Evolutionary conservation across 2,113 vertebrate species (phyloP).

Genomic region (Bufo bufo): DNA sequence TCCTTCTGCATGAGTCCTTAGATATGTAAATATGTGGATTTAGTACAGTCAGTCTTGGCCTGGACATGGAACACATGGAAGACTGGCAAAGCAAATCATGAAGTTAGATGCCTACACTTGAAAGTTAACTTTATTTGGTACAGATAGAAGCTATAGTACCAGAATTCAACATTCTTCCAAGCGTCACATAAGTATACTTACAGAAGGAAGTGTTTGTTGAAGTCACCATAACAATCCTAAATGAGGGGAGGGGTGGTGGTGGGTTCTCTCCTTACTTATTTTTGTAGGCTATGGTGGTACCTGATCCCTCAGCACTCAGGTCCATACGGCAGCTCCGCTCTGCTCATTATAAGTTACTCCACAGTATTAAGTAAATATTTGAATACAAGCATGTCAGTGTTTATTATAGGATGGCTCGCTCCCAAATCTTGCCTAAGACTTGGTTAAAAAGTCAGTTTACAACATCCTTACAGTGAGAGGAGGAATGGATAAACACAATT

Average conservation of each 20-base stretch:
- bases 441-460: conserved; percentile 94
- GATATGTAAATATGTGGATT: background rate
- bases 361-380: conserved; percentile 99
- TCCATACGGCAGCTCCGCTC: conserved; percentile 93
- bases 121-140: background rate
- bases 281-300: conserved; percentile 96
- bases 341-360: conserved; percentile 99
- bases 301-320: conserved; percentile 98
- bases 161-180: background rate
- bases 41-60: background rate
- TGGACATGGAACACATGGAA: background rate
- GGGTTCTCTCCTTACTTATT: conserved; percentile 92
- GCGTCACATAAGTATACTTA: background rate
- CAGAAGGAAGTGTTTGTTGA: conserved; percentile 55
- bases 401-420: conserved; percentile 97
- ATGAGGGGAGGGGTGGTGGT: conserved; percentile 85
- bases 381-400: conserved; percentile 96
- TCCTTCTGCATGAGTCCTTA: background rate
- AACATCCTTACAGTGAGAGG: conserved; percentile 89
- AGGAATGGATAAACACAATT: conserved; percentile 82
- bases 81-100: background rate
- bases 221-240: conserved; percentile 85
- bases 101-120: background rate
- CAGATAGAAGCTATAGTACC: background rate
- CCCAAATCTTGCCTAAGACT: conserved; percentile 96